phyloP scores from a whole-genome alignment of 1,140 invertebrate species.

The Musca vetustissima region DNA sequence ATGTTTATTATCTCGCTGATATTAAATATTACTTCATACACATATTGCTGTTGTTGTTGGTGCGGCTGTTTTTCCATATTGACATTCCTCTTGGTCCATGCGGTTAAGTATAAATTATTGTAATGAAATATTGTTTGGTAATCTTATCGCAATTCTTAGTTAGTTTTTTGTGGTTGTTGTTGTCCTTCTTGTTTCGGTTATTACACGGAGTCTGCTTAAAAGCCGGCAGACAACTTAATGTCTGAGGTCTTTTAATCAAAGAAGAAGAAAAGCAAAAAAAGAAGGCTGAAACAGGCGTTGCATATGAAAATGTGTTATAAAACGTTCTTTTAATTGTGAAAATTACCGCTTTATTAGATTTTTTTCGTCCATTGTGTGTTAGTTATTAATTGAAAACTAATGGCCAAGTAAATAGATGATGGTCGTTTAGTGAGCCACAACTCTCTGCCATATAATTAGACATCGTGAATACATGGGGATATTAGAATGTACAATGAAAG shows the following conservation, averaged over 20 bases:
- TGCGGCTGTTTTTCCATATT: not conserved
- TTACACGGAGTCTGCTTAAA: not conserved
- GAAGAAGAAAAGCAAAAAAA: not conserved
- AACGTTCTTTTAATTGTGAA: slow-evolving; percentile 15
- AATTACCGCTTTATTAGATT: not conserved
- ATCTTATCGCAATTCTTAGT: slow-evolving; percentile 10
- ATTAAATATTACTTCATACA: slow-evolving; percentile 10
- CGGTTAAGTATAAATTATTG: slow-evolving; percentile 18
- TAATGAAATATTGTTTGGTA: slow-evolving; percentile 13
- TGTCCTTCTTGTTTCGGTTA: not conserved
- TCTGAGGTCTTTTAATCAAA: not conserved
- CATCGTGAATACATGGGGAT: no score
- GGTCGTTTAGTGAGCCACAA: no score
- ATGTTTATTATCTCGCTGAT: slow-evolving; percentile 20
- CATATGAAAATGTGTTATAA: slow-evolving; percentile 4
- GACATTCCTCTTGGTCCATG: no score
- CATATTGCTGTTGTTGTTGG: not conserved
- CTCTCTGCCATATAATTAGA: no score
- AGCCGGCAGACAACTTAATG: slow-evolving; percentile 2
- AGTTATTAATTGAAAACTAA: slow-evolving; percentile 10
- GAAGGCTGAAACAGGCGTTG: no score
- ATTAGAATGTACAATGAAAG: no score
- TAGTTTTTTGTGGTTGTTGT: not conserved
- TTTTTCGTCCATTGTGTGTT: not conserved
- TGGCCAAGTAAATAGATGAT: no score